phyloP scores from a whole-genome alignment of 1,140 invertebrate species.

The Pteromalus puparum region DNA sequence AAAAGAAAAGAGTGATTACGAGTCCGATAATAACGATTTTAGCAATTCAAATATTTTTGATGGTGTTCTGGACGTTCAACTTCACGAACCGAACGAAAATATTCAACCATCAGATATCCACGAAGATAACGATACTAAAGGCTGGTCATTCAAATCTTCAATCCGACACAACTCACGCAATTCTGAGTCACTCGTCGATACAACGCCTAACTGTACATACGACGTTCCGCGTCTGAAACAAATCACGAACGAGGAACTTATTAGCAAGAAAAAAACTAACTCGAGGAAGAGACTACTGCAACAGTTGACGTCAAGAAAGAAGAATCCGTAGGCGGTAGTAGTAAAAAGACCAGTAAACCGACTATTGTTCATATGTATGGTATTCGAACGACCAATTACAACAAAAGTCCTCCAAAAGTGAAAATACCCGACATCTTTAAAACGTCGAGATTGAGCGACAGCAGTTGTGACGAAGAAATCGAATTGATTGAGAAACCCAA shows the following conservation, averaged over 20 bases:
- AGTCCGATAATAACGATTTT: neutral
- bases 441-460: neutral
- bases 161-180: neutral
- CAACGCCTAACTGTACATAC: neutral
- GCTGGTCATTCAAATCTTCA: neutral
- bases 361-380: neutral
- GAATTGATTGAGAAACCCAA: neutral
- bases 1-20: neutral
- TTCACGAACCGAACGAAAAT: neutral
- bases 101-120: neutral
- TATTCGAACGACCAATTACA: neutral
- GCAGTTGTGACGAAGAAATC: neutral
- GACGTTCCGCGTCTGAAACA: neutral
- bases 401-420: neutral
- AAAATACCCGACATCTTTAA: neutral
- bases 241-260: conserved; percentile 10
- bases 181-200: neutral
- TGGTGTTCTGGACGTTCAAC: neutral
- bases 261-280: neutral
- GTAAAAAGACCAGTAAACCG: neutral
- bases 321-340: neutral
- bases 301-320: too few species aligned
- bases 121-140: neutral
- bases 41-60: neutral
- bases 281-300: neutral